Conservation (phyloP, 1,140 invertebrate genomes). For the Idris sp. region DNA sequence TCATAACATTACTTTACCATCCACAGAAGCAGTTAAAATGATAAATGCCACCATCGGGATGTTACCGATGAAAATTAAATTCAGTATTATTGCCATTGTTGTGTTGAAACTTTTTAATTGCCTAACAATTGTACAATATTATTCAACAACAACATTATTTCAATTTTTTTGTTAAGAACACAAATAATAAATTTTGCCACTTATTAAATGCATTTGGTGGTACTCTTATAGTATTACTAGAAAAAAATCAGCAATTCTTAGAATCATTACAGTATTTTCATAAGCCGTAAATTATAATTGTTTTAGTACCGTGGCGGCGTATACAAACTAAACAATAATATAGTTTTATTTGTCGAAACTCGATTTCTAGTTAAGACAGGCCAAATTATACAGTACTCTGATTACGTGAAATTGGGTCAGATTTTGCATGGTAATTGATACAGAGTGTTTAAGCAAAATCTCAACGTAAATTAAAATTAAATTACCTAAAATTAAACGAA, state of each 20-base stretch:
- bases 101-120: slow-evolving; percentile 35
- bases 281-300: no score
- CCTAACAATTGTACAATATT: slow-evolving; percentile 15
- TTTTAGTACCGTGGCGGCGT: not conserved
- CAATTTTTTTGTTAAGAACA: no score
- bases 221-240: no score
- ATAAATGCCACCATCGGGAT: slow-evolving; percentile 20
- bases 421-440: slow-evolving; percentile 48
- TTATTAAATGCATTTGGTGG: no score
- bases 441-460: slow-evolving; percentile 32
- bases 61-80: slow-evolving; percentile 11
- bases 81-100: slow-evolving; percentile 15
- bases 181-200: no score
- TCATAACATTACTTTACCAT: slow-evolving; percentile 1
- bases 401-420: slow-evolving; percentile 37
- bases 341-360: slow-evolving; percentile 14
- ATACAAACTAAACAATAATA: slow-evolving; percentile 19
- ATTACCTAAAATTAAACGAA: slow-evolving; percentile 20
- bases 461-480: slow-evolving; percentile 19
- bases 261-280: no score
- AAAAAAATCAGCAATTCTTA: no score
- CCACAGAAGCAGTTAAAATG: slow-evolving; percentile 20
- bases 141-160: slow-evolving; percentile 9
- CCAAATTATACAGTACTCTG: slow-evolving; percentile 35
- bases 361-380: slow-evolving; percentile 16